Evolutionary conservation across 2,888 invertebrate genomes (phyloP).

Genomic region (Drosophila recens): DNA sequence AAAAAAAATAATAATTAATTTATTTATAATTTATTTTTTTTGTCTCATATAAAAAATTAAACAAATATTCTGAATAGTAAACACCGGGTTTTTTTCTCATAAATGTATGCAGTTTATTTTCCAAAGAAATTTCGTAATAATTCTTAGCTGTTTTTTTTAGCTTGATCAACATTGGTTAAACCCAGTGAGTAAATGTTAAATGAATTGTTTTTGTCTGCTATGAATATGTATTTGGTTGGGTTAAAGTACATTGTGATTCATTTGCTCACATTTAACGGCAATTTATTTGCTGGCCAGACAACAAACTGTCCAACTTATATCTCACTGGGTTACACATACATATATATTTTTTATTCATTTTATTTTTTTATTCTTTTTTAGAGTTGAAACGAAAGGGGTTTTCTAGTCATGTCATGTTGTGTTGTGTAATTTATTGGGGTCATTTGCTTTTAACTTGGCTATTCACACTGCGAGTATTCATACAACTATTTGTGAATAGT

Average conservation of each 20-base stretch:
- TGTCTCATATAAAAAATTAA: no score
- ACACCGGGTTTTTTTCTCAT: no score
- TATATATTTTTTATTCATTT: not conserved
- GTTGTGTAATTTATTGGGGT: conserved; percentile 75
- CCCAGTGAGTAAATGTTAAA: conserved; percentile 1
- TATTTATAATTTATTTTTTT: no score
- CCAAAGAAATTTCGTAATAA: not conserved
- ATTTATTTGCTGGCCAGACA: conserved; percentile 36
- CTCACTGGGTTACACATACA: conserved; percentile 16
- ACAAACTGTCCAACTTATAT: conserved; percentile 28
- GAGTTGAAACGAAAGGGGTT: conserved; percentile 17
- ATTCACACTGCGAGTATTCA: conserved; percentile 44
- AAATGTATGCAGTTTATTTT: no score
- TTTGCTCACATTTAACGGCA: conserved; percentile 25
- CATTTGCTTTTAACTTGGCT: conserved; percentile 53
- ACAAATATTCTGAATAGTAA: no score
- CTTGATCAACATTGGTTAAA: not conserved
- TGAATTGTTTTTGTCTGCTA: conserved; percentile 9
- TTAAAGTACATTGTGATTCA: conserved; percentile 27
- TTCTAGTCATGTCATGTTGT: conserved; percentile 27
- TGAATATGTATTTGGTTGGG: conserved; percentile 5
- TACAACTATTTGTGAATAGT: conserved; percentile 44
- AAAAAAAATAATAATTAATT: no score
- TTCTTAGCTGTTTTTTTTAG: not conserved
- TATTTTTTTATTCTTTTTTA: conserved; percentile 1